A percentile compares a stretch with the other conserved stretches of the same genome.
Evolutionary conservation across 2,113 vertebrate species (phyloP).

Genomic region (Accipiter virgatus): DNA sequence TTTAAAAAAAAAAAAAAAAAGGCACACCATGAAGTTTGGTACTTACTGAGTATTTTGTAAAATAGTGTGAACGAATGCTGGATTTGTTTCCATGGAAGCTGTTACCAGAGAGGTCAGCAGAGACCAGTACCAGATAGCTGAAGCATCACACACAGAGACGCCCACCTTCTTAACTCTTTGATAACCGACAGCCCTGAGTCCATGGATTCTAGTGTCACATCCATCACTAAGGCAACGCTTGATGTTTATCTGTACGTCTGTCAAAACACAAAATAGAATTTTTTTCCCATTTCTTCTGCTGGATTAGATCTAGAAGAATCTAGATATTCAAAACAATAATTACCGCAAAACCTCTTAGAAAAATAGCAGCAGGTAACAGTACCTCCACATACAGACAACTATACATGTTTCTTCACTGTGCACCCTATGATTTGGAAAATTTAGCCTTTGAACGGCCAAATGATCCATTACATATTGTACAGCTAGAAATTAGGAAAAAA

Average conservation of each 20-base stretch:
- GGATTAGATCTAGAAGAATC: neutral
- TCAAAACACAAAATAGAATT: neutral
- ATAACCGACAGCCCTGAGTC: constrained; percentile 90
- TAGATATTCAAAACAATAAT: neutral
- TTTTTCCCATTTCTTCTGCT: neutral
- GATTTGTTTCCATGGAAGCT: constrained; percentile 95
- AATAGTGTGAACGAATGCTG: constrained; percentile 89
- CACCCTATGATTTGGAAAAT: neutral
- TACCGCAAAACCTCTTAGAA: neutral
- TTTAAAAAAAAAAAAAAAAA: neutral
- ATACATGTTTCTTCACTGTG: neutral
- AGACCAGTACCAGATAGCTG: constrained; percentile 98
- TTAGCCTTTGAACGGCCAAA: neutral
- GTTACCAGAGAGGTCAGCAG: constrained; percentile 95
- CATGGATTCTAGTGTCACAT: constrained; percentile 95
- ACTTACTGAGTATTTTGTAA: constrained; percentile 95
- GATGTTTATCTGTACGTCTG: constrained; percentile 98
- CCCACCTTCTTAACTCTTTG: constrained; percentile 89
- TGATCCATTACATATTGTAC: neutral
- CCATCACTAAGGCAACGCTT: constrained; percentile 96
- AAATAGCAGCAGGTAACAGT: neutral
- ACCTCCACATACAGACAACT: neutral
- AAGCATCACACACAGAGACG: constrained; percentile 93
- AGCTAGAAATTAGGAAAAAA: neutral
- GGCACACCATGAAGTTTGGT: neutral